These are phyloP conservation scores for Athene cunicularia DNA, from an alignment of 2,113 vertebrate genomes.

Conservation along the genomic window DNA sequence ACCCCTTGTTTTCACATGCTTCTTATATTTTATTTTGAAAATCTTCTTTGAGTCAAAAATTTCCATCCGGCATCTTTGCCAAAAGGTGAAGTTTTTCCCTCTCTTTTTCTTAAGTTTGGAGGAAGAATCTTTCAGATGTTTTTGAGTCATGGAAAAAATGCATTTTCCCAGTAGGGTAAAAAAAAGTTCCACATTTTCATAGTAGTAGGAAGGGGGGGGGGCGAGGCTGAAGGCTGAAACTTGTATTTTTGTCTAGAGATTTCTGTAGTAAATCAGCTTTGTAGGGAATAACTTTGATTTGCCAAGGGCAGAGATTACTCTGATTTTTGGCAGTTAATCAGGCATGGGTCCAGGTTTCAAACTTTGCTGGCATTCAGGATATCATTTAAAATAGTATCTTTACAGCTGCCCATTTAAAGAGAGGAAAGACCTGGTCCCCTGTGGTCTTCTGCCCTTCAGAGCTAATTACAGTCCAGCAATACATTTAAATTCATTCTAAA, in stretches of 20 bases:
- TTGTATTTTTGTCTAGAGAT: background rate
- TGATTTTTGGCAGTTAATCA: background rate
- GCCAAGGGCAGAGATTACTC: background rate
- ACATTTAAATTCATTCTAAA: constrained; percentile 24
- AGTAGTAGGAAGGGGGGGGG: background rate
- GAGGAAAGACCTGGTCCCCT: background rate
- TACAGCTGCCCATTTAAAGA: background rate
- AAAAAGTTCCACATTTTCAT: background rate
- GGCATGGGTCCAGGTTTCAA: background rate
- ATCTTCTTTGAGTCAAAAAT: constrained; percentile 46
- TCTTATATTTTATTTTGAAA: constrained; percentile 40
- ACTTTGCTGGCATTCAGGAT: background rate
- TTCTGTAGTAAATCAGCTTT: background rate
- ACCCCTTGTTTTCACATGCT: constrained; percentile 54
- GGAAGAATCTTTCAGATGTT: constrained; percentile 28
- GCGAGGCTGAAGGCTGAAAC: background rate
- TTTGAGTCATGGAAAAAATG: constrained; percentile 48
- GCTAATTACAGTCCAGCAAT: background rate
- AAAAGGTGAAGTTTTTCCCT: constrained; percentile 7
- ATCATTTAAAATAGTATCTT: background rate
- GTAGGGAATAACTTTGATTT: background rate
- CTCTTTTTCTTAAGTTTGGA: background rate
- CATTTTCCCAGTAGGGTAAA: constrained; percentile 8
- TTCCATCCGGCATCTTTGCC: constrained; percentile 48
- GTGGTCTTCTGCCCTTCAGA: background rate